Evolutionary conservation across 2,113 vertebrate genomes (phyloP).

Genomic region (Centrocercus urophasianus): DNA sequence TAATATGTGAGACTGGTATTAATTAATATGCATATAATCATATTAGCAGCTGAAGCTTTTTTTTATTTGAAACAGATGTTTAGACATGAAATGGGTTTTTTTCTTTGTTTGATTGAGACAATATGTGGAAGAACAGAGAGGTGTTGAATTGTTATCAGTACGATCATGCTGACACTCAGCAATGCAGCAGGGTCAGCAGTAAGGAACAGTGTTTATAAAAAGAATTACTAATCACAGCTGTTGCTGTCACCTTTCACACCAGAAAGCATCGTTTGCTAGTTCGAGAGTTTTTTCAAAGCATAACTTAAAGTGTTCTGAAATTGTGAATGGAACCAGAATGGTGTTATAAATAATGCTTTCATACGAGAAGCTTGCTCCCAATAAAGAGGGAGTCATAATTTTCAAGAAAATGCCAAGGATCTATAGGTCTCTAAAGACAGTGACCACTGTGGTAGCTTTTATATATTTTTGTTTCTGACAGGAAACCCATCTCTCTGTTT

Average conservation of each 20-base stretch:
- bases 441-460: background rate
- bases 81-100: background rate
- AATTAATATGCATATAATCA: background rate
- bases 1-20: background rate
- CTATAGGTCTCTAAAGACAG: background rate
- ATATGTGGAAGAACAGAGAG: background rate
- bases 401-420: background rate
- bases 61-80: background rate
- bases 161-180: background rate
- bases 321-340: background rate
- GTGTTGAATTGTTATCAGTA: background rate
- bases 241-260: slow-evolving; percentile 13
- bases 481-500: background rate
- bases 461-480: background rate
- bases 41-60: background rate
- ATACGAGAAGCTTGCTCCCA: background rate
- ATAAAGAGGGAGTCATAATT: background rate
- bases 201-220: background rate
- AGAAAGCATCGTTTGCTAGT: background rate
- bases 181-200: background rate
- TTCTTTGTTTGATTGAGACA: background rate
- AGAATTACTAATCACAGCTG: background rate
- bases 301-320: background rate
- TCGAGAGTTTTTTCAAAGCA: background rate
- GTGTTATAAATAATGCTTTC: background rate